These are phyloP conservation scores for Porites lutea DNA, from an alignment of 64 coral and sea anemone genomes.

Conservation along the genomic window DNA sequence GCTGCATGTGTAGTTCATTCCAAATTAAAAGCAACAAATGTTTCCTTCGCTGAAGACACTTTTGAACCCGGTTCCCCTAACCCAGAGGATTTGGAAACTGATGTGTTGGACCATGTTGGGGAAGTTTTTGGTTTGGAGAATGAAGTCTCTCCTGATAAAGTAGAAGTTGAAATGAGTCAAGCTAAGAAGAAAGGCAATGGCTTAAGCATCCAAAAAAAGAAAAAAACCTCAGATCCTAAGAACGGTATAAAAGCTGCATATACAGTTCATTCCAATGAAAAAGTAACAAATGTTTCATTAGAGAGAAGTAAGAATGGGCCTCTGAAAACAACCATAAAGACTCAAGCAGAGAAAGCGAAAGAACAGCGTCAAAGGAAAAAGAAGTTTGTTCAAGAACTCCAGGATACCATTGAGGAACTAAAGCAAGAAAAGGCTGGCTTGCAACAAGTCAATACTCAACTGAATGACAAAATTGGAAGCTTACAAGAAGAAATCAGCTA, in stretches of 20 bases:
- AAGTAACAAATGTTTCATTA: not conserved
- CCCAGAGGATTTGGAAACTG: slow-evolving; percentile 3
- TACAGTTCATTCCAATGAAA: not conserved
- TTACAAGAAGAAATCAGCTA: slow-evolving; percentile 71
- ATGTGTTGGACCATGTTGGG: not conserved
- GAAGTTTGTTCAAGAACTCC: slow-evolving; percentile 75
- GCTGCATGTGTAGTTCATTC: too few relatives aligned
- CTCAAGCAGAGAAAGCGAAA: slow-evolving; percentile 59
- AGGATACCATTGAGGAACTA: slow-evolving; percentile 62
- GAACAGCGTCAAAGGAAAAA: slow-evolving; percentile 77
- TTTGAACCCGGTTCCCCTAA: not conserved
- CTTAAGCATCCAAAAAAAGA: not conserved
- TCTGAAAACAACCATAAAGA: slow-evolving; percentile 1
- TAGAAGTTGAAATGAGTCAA: not conserved
- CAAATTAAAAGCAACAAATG: too few relatives aligned
- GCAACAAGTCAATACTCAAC: not conserved
- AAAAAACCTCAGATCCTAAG: not conserved
- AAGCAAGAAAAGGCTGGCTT: slow-evolving; percentile 65
- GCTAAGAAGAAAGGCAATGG: not conserved
- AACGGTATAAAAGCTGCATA: not conserved
- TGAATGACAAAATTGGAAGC: slow-evolving; percentile 38
- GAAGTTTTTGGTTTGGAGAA: not conserved
- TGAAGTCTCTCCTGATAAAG: not conserved
- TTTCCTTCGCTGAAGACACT: too few relatives aligned
- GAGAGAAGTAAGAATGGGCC: not conserved